Base-by-base conservation (phyloP, 2,888 invertebrate genomes). In the Nomada flava region DNA sequence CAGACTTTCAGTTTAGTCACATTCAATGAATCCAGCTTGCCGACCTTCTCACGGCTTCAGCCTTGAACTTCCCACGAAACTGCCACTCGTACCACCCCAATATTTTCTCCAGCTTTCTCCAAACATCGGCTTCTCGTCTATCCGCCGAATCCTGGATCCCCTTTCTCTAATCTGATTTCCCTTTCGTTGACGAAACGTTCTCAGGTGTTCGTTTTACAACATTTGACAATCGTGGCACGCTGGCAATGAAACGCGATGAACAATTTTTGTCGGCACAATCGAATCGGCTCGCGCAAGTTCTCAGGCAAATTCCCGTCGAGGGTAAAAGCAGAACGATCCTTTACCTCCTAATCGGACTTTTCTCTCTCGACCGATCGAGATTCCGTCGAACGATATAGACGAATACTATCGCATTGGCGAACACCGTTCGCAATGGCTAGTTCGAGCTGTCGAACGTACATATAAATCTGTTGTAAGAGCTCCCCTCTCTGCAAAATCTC, bases 381-480 rank as follows among this genome's bases (percentile, higher is more conserved):
- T 53, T 53, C 42, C 53, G 53, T 73, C 42, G 50, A 57, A 55
- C 52, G 72, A 67, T 69, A 67, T n/a, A 52, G 10, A n/a, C 11
- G n/a, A 57, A 20, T 26, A 55, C 23, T 73, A 76, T 76, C 81
- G 73, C 79, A 74, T 71, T 29, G 68, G 65, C 69, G 82, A 73
- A 85, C 81, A 50, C 79, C 52, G 71, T 71, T 82, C 75, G 80
- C 70, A 83, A 69, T 85, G 79, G 74, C 67, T 68, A 68, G 80
- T 64, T 29, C 47, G 55, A 72, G 75, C 76, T 57, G 65, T 70
- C 76, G 76, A 77, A 80, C 83, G 78, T 81, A 80, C 85, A 82
- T 88, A 88, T 88, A 85, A 88, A 83, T 82, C 83, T 81, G 71
- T 75, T 55, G 52, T 57, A 60, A 71, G 73, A 71, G 77, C 50